These are phyloP conservation scores for Oxystoma pomonae DNA, from an alignment of 2,888 invertebrate genomes.

Conservation along the genomic window DNA sequence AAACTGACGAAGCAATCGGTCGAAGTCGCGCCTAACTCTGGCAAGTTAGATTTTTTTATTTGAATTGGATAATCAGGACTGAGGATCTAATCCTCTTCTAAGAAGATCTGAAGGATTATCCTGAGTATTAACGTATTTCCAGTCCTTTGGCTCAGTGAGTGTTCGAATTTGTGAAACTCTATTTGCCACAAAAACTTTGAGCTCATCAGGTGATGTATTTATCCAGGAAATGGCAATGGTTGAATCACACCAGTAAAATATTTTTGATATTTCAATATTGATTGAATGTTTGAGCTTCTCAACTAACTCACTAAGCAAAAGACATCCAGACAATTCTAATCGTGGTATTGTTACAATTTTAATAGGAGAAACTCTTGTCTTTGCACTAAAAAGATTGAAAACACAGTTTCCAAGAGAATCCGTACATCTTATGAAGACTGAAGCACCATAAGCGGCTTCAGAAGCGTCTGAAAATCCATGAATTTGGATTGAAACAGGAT, in stretches of 20 bases:
- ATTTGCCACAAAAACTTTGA: slow-evolving; percentile 14
- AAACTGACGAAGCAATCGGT: neutral
- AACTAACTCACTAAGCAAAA: neutral
- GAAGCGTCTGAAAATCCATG: slow-evolving; percentile 17
- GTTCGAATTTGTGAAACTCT: slow-evolving; percentile 8
- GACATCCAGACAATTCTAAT: slow-evolving; percentile 18
- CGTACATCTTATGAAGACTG: slow-evolving; percentile 11
- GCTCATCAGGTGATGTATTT: slow-evolving; percentile 1
- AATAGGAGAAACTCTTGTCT: slow-evolving; percentile 21
- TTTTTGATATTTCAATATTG: neutral
- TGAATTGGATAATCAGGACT: neutral
- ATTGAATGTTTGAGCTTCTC: neutral
- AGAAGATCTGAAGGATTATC: slow-evolving; percentile 8
- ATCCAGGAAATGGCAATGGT: slow-evolving; percentile 13
- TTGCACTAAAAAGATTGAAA: slow-evolving; percentile 19
- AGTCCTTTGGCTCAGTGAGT: neutral
- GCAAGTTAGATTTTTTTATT: slow-evolving; percentile 3
- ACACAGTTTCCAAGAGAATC: slow-evolving; percentile 7
- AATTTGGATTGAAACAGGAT: slow-evolving; percentile 5
- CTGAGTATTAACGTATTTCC: slow-evolving; percentile 8
- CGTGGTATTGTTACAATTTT: slow-evolving; percentile 17
- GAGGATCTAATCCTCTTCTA: slow-evolving; percentile 1
- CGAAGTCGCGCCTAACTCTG: neutral
- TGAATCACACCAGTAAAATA: slow-evolving; percentile 12
- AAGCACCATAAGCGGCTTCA: slow-evolving; percentile 14